Evolutionary conservation across 2,797 vertebrate species (phyloP).

Genomic region (Thaleichthys pacificus): DNA sequence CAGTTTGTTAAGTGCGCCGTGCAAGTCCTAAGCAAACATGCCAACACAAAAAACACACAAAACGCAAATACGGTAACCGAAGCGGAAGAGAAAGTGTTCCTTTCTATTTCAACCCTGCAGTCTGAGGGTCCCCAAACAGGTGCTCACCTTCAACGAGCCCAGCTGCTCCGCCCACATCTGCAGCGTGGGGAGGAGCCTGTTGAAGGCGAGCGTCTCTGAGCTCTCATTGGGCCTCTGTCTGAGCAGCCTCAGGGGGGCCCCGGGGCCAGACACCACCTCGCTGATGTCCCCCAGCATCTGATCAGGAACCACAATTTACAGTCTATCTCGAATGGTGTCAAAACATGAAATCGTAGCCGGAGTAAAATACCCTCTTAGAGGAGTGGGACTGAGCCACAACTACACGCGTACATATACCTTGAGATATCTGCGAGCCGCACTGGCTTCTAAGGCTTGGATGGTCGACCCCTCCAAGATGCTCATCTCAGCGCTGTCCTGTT

Average conservation of each 20-base stretch:
- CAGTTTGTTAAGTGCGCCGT: conserved; percentile 73
- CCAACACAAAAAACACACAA: conserved; percentile 2
- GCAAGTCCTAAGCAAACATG: conserved; percentile 72
- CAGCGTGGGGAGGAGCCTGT: conserved; percentile 75
- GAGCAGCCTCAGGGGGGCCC: conserved; percentile 67
- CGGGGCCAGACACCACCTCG: conserved; percentile 68
- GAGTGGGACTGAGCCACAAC: not conserved
- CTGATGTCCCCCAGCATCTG: conserved; percentile 80
- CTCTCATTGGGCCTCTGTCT: conserved; percentile 51
- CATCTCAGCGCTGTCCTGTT: conserved; percentile 39
- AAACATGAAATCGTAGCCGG: no score
- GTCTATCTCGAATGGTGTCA: not conserved
- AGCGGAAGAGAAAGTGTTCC: not conserved
- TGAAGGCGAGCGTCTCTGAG: conserved; percentile 64
- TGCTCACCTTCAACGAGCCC: conserved; percentile 76
- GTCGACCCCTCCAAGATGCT: conserved; percentile 23
- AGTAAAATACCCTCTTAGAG: no score
- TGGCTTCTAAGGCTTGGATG: conserved; percentile 6
- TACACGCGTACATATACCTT: conserved; percentile 33
- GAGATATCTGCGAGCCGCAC: conserved; percentile 35
- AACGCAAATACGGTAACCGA: not conserved
- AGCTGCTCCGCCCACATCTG: conserved; percentile 85
- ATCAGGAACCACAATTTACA: conserved; percentile 13
- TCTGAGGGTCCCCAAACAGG: not conserved
- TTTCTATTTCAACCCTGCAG: no score